A percentile compares a stretch with the other conserved stretches of the same genome.
These are phyloP conservation scores for Stenurella melanura DNA, from an alignment of 2,888 invertebrate species.

Conservation along the genomic window DNA sequence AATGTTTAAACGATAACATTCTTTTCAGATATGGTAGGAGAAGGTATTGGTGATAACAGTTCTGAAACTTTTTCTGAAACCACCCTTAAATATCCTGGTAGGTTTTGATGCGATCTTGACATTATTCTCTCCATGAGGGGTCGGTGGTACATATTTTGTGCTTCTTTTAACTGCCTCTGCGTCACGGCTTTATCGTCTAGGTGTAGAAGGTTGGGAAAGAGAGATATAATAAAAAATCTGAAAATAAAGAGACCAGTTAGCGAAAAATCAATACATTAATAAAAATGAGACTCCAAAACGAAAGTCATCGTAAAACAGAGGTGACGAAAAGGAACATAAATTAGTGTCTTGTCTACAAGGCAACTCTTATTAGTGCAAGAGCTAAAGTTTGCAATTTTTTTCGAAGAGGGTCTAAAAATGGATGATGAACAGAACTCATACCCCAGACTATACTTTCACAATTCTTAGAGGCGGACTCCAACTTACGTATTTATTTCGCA, in stretches of 20 bases:
- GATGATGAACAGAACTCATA: too few species aligned
- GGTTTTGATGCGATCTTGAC: constrained; percentile 63
- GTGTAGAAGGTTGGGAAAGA: constrained; percentile 81
- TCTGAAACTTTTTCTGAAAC: constrained; percentile 63
- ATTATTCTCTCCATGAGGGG: constrained; percentile 76
- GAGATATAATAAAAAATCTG: constrained; percentile 84
- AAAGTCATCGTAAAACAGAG: too few species aligned
- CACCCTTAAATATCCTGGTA: constrained; percentile 64
- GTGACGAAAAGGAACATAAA: too few species aligned
- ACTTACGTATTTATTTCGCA: too few species aligned
- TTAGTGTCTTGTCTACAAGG: too few species aligned
- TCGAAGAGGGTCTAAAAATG: too few species aligned
- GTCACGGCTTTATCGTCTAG: constrained; percentile 84
- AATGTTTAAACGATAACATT: constrained; percentile 51
- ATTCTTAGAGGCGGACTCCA: too few species aligned
- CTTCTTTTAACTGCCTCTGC: constrained; percentile 79
- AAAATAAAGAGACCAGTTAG: constrained; percentile 58
- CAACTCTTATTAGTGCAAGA: too few species aligned
- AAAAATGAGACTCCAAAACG: too few species aligned
- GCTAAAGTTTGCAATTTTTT: too few species aligned
- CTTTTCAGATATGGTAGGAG: constrained; percentile 54
- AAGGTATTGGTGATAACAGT: constrained; percentile 55
- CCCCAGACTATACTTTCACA: too few species aligned
- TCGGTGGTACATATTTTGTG: constrained; percentile 78
- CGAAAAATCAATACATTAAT: neutral